A percentile compares a stretch with the other conserved stretches of the same genome.
Evolutionary conservation across 2,888 invertebrate genomes (phyloP).

Genomic region (Ditula angustiorana): DNA sequence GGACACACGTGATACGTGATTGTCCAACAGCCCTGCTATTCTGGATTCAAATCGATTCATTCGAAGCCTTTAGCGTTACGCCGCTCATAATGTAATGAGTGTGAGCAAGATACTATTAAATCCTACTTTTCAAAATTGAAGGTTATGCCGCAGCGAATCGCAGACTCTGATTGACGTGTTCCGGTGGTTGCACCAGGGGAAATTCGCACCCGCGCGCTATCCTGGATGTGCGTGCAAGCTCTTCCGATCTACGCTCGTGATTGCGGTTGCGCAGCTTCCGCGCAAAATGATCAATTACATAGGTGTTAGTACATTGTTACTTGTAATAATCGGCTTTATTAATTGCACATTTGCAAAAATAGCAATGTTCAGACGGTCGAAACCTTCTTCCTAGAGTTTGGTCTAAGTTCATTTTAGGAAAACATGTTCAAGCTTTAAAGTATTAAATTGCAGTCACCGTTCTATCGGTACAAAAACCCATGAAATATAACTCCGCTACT

Average conservation of each 20-base stretch:
- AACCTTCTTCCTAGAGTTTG: no score
- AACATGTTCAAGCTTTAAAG: no score
- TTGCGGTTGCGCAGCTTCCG: constrained; percentile 38
- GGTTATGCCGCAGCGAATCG: constrained; percentile 16
- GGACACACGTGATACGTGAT: constrained; percentile 66
- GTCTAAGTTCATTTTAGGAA: no score
- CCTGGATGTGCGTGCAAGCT: constrained; percentile 45
- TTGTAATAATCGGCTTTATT: not conserved
- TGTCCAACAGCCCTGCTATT: constrained; percentile 60
- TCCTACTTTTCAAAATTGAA: constrained; percentile 19
- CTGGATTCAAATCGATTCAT: constrained; percentile 46
- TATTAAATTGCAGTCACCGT: no score
- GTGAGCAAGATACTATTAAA: constrained; percentile 41
- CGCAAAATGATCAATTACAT: not conserved
- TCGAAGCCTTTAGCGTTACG: constrained; percentile 11
- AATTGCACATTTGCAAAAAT: no score
- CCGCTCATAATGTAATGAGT: constrained; percentile 31
- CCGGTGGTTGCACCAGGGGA: constrained; percentile 45
- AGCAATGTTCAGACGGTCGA: no score
- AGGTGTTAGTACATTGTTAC: constrained; percentile 16
- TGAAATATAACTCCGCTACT: no score
- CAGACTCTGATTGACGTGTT: constrained; percentile 32
- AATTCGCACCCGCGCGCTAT: constrained; percentile 39
- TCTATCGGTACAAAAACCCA: no score
- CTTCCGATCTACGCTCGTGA: constrained; percentile 41